Base-by-base conservation (phyloP, 30 jellyfish, hydroid and myxozoan species). In the Aurelia sp. region DNA sequence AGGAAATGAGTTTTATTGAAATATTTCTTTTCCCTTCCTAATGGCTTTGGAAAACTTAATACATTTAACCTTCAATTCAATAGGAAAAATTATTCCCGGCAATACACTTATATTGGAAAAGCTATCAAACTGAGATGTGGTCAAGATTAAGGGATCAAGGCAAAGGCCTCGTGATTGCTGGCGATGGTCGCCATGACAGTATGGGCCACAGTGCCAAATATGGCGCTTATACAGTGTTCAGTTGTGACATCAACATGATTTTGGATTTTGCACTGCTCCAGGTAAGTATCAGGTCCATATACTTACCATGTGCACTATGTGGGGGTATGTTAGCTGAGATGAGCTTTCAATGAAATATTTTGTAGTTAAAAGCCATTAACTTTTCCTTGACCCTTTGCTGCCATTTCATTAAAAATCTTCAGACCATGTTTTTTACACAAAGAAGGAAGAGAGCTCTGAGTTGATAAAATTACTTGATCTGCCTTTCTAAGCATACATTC, bases 161-260 rank as follows among this genome's bases (percentile, higher is more conserved):
- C 30, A 55, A 73, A 53, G 27, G 53, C 51, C 27, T 57, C 23
- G 84, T 73, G 40, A n/a, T 76, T 33, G 84, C 84, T 51, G 87
- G 87, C 12, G 87, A 76, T 76, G 87, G 65, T 30, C 75, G 78
- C 30, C 76, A 61, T 57, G 87, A 76, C 58, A 76, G 87, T 60
- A 58, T 61, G 76, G 87, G 87, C 44, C 67, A 76, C 78, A 53
- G 30, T 19, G 87, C 87, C 27, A 76, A 76, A 51, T 76, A 76
- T 21, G 87, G 76, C 11, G 61, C 76, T 0, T 76, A 76, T 41
- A 58, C 87, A 4, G 31, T 76, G 64, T 19, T 58, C 44, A n/a
- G 6, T 41, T 19, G 62, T 62, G 75, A 60, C n/a, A 48, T 37
- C 15, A 40, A 60, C 64, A 62, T 20, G 61, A 62, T 55, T 19